These are phyloP conservation scores for Auanema freiburgensis DNA, from an alignment of 2,888 invertebrate genomes.

Conservation along the genomic window DNA sequence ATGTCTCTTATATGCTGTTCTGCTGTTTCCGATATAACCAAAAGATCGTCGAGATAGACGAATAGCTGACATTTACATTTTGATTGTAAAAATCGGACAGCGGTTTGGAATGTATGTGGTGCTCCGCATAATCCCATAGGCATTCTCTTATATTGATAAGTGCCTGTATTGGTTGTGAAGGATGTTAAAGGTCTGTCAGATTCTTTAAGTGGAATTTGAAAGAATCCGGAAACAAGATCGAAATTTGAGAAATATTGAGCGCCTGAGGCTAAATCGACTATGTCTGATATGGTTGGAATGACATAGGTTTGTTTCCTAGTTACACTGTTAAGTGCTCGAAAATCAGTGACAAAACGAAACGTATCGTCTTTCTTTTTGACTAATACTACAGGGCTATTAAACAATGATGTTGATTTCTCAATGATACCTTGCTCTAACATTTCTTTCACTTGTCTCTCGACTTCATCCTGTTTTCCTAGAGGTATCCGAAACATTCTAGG, in stretches of 20 bases:
- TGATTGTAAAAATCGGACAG: constrained; percentile 11
- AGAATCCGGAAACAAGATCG: constrained; percentile 34
- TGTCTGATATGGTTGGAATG: constrained; percentile 15
- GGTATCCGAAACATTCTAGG: constrained; percentile 6
- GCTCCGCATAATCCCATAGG: constrained; percentile 35
- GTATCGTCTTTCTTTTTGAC: constrained; percentile 20
- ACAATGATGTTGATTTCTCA: constrained; percentile 6
- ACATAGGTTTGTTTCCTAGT: constrained; percentile 19
- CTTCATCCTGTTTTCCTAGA: constrained; percentile 1
- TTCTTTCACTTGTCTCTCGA: constrained; percentile 10
- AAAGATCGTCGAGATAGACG: constrained; percentile 37
- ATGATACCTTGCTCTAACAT: constrained; percentile 7
- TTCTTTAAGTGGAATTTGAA: constrained; percentile 26
- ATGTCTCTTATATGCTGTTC: constrained; percentile 40
- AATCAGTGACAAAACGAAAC: constrained; percentile 21
- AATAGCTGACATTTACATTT: constrained; percentile 8
- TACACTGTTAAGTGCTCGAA: constrained; percentile 16
- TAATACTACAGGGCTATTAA: constrained; percentile 13
- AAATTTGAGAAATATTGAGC: constrained; percentile 22
- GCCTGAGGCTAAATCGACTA: constrained; percentile 12
- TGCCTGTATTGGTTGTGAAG: constrained; percentile 27
- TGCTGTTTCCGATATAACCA: constrained; percentile 17
- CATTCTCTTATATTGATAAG: constrained; percentile 31
- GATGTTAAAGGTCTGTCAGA: constrained; percentile 30
- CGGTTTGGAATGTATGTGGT: constrained; percentile 29